Base-by-base conservation (phyloP, 35 echinoderm and acorn worm genomes). In the Ptychodera flava region DNA sequence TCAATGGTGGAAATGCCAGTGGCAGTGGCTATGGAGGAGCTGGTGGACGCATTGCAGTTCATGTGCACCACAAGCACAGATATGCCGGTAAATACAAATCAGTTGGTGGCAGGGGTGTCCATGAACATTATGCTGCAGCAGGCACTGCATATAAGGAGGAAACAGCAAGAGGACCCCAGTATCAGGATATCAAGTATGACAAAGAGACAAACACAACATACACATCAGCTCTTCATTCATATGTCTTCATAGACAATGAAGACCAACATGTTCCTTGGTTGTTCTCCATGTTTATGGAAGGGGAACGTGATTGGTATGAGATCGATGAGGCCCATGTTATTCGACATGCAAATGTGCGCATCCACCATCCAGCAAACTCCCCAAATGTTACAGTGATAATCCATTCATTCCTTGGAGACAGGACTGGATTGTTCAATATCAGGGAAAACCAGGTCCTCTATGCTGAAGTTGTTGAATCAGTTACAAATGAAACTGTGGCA, bases 241-340 rank as follows among this genome's bases (percentile, higher is more conserved):
- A 93, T 82, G 52, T 97, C 0, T 90, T 80, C 79, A 91, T 97
- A 15, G 88, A 97, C 81, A 97, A 97, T 82, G 84, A 87, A 36
- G 81, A 97, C 36, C 94, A 97, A 16, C 80, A 88, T 81, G 86
- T 77, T 31, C 88, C 85, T 1, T 97, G 94, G 94, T 86, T 93
- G n/a, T 97, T 93, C 79, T 92, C 94, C 33, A 92, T 97, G 88
- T 79, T 97, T 0, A 88, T 89, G 77, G 91, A 97, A 84, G 94
- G 88, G 28, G 88, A 97, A 35, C 30, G 38, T 29, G 91, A 87
- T 32, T 86, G 85, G 30, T 97, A 89, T 82, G 94, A 97, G 79
- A 52, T 97, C 34, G 91, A 97, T 89, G 94, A 97, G 82, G 88
- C 83, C 16, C 94, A 97, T 83, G 78, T 97, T 36, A 97, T 91